Percentiles rank a stretch among this genome's conserved stretches.
Evolutionary conservation across 2,888 invertebrate genomes (phyloP).

Genomic region (Galerucella nymphaeae): DNA sequence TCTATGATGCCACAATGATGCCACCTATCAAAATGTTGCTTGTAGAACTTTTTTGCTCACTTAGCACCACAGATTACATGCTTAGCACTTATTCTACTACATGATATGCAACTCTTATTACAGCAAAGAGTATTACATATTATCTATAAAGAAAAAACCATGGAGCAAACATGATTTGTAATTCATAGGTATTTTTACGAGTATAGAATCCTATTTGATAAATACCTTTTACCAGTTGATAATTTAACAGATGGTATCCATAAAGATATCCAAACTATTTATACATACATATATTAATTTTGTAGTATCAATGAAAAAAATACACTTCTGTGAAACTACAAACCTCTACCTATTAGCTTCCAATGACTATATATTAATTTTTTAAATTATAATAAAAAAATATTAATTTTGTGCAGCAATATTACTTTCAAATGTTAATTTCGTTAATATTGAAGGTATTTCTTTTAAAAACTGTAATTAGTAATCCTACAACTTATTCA

Average conservation of each 20-base stretch:
- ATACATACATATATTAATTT: background rate
- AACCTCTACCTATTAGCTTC: background rate
- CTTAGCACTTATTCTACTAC: no score
- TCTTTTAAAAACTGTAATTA: background rate
- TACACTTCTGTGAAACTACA: background rate
- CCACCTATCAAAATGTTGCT: no score
- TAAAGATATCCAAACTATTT: background rate
- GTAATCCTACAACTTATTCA: background rate
- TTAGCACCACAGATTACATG: no score
- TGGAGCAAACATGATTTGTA: no score
- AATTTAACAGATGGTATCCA: slow-evolving; percentile 1
- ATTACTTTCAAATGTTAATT: background rate
- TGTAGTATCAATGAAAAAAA: background rate
- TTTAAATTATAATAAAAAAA: background rate
- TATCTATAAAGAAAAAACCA: background rate
- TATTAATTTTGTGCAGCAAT: background rate
- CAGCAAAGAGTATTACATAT: background rate
- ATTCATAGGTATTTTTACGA: background rate
- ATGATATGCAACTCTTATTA: background rate
- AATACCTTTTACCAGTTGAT: background rate
- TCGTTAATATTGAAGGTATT: background rate
- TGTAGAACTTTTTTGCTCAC: no score
- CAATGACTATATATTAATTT: background rate
- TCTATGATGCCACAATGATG: no score
- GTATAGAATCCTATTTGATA: background rate